Evolutionary conservation across 2,888 invertebrate species (phyloP).

Genomic region (Anagyrus pseudococci): DNA sequence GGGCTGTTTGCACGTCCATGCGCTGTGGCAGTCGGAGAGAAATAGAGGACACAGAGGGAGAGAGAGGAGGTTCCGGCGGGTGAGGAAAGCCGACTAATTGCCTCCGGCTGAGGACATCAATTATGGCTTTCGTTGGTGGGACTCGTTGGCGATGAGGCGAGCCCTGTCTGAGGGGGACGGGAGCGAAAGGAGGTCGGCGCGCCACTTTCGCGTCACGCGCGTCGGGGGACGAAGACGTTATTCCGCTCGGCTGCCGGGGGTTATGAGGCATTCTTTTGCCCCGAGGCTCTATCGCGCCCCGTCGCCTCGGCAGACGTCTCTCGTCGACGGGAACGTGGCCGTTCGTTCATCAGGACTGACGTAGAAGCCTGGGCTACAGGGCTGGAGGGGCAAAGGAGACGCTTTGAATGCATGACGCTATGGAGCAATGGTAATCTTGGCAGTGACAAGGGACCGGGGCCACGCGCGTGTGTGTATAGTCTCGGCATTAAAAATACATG

Average conservation of each 20-base stretch:
- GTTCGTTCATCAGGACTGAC: conserved; percentile 27
- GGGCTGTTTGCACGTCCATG: too few relatives aligned
- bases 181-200: conserved; percentile 7
- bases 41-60: too few relatives aligned
- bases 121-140: too few relatives aligned
- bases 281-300: neutral
- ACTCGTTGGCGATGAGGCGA: too few relatives aligned
- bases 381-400: neutral
- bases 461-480: neutral
- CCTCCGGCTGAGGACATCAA: conserved; percentile 23
- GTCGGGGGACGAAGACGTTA: too few relatives aligned
- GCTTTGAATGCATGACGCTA: neutral
- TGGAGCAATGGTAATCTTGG: neutral
- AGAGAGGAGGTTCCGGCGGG: neutral
- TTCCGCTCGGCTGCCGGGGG: too few relatives aligned
- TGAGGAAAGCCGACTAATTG: conserved; percentile 14
- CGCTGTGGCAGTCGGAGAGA: too few relatives aligned
- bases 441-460: neutral
- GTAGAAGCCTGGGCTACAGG: neutral
- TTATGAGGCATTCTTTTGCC: too few relatives aligned
- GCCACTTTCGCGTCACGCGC: too few relatives aligned
- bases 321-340: conserved; percentile 8
- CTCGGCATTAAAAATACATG: too few relatives aligned
- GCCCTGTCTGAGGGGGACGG: too few relatives aligned
- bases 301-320: neutral